Evolutionary conservation across 1,140 invertebrate genomes (phyloP).

Genomic region (Panagrolaimus sp.): DNA sequence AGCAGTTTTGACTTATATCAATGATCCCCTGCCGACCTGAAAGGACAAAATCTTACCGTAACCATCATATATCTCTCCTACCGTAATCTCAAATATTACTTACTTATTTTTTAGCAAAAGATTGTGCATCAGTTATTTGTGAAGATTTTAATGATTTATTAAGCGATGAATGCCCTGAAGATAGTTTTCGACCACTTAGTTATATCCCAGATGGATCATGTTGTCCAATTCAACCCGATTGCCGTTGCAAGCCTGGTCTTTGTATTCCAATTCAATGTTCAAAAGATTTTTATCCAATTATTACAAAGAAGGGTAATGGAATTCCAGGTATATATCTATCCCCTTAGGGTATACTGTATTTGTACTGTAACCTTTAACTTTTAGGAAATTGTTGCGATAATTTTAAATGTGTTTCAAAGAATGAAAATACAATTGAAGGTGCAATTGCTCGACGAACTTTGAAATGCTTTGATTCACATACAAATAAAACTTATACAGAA

Average conservation of each 20-base stretch:
- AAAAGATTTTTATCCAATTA: constrained; percentile 40
- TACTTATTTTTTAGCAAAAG: background rate
- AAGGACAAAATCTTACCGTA: too few relatives aligned
- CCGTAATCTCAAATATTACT: constrained; percentile 27
- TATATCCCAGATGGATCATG: constrained; percentile 50
- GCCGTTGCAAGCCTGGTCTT: constrained; percentile 44
- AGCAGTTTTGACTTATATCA: too few relatives aligned
- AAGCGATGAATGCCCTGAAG: constrained; percentile 48
- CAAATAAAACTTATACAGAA: constrained; percentile 34
- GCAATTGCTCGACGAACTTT: constrained; percentile 36
- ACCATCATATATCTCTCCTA: background rate
- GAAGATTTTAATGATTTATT: constrained; percentile 30
- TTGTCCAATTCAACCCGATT: constrained; percentile 50
- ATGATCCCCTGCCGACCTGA: too few relatives aligned
- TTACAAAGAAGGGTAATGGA: constrained; percentile 49
- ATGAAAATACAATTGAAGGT: constrained; percentile 13
- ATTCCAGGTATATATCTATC: too few relatives aligned
- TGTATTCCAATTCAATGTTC: constrained; percentile 58
- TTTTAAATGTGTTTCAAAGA: constrained; percentile 28
- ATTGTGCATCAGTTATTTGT: background rate
- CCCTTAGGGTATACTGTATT: too few relatives aligned
- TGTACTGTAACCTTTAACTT: too few relatives aligned
- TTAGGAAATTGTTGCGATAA: constrained; percentile 38
- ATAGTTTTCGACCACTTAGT: constrained; percentile 47
- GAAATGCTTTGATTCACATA: background rate